Conservation (phyloP, 2,888 invertebrate genomes). For the Diarsia brunnea region DNA sequence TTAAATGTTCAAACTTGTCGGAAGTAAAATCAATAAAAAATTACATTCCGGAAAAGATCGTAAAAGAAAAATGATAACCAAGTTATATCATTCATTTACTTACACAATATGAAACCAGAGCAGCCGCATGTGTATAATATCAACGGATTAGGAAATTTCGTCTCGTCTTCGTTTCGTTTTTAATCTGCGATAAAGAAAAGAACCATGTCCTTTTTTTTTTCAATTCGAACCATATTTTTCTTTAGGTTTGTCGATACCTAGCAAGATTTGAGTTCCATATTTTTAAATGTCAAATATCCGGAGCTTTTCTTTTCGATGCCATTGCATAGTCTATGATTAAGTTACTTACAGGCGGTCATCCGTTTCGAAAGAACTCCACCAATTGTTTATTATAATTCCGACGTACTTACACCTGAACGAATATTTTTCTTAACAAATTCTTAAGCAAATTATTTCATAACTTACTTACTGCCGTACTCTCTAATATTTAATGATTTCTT, state of each 20-base stretch:
- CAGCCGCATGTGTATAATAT: slow-evolving; percentile 1
- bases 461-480: too few relatives aligned
- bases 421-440: too few relatives aligned
- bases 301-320: not conserved
- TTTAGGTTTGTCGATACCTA: too few relatives aligned
- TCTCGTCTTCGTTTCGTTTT: not conserved
- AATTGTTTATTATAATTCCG: not conserved
- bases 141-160: slow-evolving; percentile 3
- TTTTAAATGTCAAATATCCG: not conserved
- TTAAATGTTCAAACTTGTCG: not conserved
- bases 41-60: not conserved
- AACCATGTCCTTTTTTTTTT: too few relatives aligned
- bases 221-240: too few relatives aligned
- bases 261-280: not conserved
- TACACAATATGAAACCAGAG: slow-evolving; percentile 27
- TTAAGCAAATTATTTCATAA: not conserved
- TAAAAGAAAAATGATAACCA: slow-evolving; percentile 7
- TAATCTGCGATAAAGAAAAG: too few relatives aligned
- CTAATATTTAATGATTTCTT: too few relatives aligned
- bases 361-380: not conserved
- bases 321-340: not conserved
- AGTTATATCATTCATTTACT: slow-evolving; percentile 36
- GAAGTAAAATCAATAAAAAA: not conserved
- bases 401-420: too few relatives aligned
- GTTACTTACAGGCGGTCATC: not conserved